Conservation (phyloP, 1,140 invertebrate genomes). For the Trinorchestia longiramus region DNA sequence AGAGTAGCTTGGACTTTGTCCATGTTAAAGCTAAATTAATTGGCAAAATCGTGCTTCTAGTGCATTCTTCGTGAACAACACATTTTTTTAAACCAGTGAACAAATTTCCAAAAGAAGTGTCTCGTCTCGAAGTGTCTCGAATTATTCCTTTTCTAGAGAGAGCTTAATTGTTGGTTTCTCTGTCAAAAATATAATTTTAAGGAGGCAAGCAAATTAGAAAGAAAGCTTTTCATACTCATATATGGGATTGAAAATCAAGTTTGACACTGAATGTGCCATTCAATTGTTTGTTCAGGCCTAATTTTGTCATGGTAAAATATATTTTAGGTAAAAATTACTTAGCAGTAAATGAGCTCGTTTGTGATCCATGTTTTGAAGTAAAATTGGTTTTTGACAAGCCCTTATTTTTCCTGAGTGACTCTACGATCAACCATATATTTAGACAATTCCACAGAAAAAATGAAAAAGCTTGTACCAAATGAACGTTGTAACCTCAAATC, state of each 20-base stretch:
- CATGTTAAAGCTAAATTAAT: not conserved
- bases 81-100: not conserved
- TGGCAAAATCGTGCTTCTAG: not conserved
- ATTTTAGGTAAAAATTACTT: too few species aligned
- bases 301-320: not conserved
- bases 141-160: not conserved
- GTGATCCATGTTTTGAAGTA: too few species aligned
- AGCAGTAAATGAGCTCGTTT: too few species aligned
- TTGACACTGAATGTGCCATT: not conserved
- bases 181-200: not conserved
- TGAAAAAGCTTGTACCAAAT: too few species aligned
- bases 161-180: not conserved
- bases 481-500: too few species aligned
- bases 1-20: constrained; percentile 12
- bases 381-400: too few species aligned
- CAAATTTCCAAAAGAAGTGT: not conserved
- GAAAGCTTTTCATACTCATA: not conserved
- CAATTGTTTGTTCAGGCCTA: not conserved
- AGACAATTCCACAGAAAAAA: too few species aligned
- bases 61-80: not conserved
- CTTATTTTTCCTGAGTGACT: too few species aligned
- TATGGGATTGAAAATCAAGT: too few species aligned
- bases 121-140: not conserved
- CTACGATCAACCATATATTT: too few species aligned
- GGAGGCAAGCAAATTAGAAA: not conserved